Percentiles rank a stretch among this genome's conserved stretches.
These are phyloP conservation scores for Epinephelus lanceolatus DNA, from an alignment of 2,113 vertebrate genomes.

Conservation along the genomic window DNA sequence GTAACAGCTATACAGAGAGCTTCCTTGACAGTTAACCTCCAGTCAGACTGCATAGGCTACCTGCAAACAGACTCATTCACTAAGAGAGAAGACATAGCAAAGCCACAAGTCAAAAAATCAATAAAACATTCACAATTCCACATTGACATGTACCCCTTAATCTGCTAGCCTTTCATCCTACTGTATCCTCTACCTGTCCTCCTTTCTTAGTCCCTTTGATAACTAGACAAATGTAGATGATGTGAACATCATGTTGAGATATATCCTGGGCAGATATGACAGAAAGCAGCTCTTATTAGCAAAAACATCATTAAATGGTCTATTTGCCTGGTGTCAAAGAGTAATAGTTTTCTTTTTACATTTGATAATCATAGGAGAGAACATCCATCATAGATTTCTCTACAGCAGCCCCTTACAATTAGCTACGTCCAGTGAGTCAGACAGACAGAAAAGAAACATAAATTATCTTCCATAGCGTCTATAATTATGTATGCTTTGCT, in stretches of 20 bases:
- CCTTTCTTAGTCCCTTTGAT: slow-evolving; percentile 11
- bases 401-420: not conserved
- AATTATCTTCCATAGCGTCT: not conserved
- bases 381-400: not conserved
- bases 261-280: slow-evolving; percentile 11
- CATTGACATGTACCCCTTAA: not conserved
- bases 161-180: not conserved
- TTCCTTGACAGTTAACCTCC: not conserved
- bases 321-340: slow-evolving; percentile 7
- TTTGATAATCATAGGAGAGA: slow-evolving; percentile 13
- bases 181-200: not conserved
- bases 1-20: not conserved
- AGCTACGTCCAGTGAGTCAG: not conserved
- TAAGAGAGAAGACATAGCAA: not conserved
- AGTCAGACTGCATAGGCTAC: not conserved
- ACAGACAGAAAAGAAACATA: not conserved
- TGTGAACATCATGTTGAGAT: slow-evolving; percentile 7
- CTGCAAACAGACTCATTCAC: not conserved
- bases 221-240: not conserved
- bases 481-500: not conserved
- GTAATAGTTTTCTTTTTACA: slow-evolving; percentile 11
- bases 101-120: not conserved
- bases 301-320: slow-evolving; percentile 11
- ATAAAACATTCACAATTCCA: not conserved
- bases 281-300: not conserved